Conservation (phyloP, 2,797 vertebrate species). For the Hybognathus amarus region DNA sequence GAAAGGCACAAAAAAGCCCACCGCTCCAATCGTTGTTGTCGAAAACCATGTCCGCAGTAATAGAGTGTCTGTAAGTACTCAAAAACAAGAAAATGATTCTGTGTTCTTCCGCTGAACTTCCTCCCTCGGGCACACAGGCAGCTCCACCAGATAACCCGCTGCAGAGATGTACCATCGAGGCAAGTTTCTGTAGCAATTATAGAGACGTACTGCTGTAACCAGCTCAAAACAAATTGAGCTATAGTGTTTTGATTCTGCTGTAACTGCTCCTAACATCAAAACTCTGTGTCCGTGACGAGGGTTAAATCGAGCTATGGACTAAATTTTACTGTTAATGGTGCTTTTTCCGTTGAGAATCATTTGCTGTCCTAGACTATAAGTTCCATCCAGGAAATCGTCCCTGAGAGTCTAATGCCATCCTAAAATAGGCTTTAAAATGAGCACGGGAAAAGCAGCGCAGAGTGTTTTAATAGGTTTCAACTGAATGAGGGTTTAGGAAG, state of each 20-base stretch:
- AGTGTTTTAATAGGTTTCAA: slow-evolving; percentile 49
- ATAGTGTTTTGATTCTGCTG: slow-evolving; percentile 35
- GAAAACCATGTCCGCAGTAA: slow-evolving; percentile 65
- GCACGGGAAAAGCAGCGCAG: slow-evolving; percentile 2
- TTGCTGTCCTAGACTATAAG: slow-evolving; percentile 39
- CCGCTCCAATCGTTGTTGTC: slow-evolving; percentile 48
- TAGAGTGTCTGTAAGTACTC: slow-evolving; percentile 69
- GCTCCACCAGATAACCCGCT: slow-evolving; percentile 46
- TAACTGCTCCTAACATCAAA: slow-evolving; percentile 43
- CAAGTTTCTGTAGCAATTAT: slow-evolving; percentile 51
- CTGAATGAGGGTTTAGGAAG: slow-evolving; percentile 35
- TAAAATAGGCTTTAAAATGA: slow-evolving; percentile 52
- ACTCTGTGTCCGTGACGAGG: slow-evolving; percentile 7
- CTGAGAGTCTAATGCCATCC: slow-evolving; percentile 43
- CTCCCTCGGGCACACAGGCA: slow-evolving; percentile 51
- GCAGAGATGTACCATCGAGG: slow-evolving; percentile 47
- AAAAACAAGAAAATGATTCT: slow-evolving; percentile 64
- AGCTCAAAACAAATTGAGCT: slow-evolving; percentile 51
- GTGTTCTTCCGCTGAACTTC: slow-evolving; percentile 51
- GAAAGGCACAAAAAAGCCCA: slow-evolving; percentile 15
- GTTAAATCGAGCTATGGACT: slow-evolving; percentile 42
- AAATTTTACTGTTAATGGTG: slow-evolving; percentile 44
- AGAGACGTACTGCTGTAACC: slow-evolving; percentile 45
- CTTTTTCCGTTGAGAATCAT: slow-evolving; percentile 38
- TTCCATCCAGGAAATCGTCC: slow-evolving; percentile 46